Conservation (phyloP, 2,888 invertebrate genomes). For the Archips crataeganus region DNA sequence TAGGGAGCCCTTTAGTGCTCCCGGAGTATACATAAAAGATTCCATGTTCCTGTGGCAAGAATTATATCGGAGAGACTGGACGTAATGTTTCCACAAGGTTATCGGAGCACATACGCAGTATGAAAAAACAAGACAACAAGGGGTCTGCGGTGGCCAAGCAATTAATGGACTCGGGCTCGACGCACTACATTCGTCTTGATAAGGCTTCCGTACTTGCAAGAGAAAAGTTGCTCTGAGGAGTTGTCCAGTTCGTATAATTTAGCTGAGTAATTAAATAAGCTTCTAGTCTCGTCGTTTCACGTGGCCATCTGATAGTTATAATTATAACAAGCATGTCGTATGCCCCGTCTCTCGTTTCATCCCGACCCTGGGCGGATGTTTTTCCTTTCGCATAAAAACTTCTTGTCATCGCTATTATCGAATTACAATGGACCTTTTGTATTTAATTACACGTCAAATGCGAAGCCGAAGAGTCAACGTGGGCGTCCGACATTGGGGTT, state of each 20-base stretch:
- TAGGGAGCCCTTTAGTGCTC: no score
- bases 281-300: background rate
- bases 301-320: background rate
- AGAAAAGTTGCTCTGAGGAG: no score
- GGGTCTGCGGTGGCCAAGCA: no score
- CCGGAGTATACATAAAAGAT: no score
- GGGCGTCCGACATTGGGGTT: slow-evolving; percentile 59
- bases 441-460: slow-evolving; percentile 44
- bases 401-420: slow-evolving; percentile 43
- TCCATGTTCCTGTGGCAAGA: no score
- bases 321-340: background rate
- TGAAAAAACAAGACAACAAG: no score
- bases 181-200: no score
- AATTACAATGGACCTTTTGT: slow-evolving; percentile 46
- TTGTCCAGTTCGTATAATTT: background rate
- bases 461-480: slow-evolving; percentile 37
- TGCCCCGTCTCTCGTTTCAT: background rate
- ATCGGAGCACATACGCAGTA: no score
- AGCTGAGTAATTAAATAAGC: background rate
- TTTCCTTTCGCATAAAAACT: slow-evolving; percentile 38
- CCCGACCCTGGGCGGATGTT: slow-evolving; percentile 18
- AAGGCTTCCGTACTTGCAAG: no score
- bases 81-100: no score
- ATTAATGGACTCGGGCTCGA: no score
- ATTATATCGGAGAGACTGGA: no score